phyloP scores from a whole-genome alignment of 1,140 invertebrate species.

The Leptonema lineaticorne region DNA sequence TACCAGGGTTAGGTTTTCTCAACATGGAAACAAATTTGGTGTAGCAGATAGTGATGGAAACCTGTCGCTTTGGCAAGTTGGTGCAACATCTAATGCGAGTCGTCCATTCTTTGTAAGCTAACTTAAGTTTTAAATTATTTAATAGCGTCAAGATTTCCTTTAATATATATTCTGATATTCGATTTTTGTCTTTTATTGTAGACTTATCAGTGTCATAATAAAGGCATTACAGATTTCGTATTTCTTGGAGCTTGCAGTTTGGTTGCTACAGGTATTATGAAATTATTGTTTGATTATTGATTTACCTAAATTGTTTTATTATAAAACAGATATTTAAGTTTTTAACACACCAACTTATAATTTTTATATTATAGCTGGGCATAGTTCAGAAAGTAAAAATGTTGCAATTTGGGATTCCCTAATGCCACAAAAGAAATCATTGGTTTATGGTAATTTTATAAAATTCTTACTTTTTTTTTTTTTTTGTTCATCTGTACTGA shows the following conservation, averaged over 20 bases:
- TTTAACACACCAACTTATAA: background rate
- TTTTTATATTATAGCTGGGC: constrained; percentile 69
- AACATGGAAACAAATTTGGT: constrained; percentile 98
- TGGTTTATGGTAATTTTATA: constrained; percentile 82
- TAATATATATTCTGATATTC: no score
- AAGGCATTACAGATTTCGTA: constrained; percentile 95
- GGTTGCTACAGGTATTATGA: constrained; percentile 76
- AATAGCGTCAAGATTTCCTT: background rate
- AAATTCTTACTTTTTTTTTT: no score
- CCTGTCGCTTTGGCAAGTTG: constrained; percentile 91
- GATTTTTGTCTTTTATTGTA: constrained; percentile 56
- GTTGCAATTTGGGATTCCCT: constrained; percentile 99
- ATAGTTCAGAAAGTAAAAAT: constrained; percentile 95
- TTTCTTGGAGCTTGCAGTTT: constrained; percentile 97
- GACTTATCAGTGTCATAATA: constrained; percentile 96
- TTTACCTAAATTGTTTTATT: background rate
- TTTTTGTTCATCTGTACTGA: no score
- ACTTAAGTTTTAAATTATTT: background rate
- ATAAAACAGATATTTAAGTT: background rate
- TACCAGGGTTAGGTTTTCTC: constrained; percentile 89
- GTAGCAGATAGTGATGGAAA: constrained; percentile 91
- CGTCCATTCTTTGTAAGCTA: constrained; percentile 93
- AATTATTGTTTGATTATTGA: constrained; percentile 16
- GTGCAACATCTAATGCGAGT: constrained; percentile 76
- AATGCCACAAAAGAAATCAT: constrained; percentile 89